Evolutionary conservation across 2,888 invertebrate species (phyloP).

Genomic region (Dryobota labecula): DNA sequence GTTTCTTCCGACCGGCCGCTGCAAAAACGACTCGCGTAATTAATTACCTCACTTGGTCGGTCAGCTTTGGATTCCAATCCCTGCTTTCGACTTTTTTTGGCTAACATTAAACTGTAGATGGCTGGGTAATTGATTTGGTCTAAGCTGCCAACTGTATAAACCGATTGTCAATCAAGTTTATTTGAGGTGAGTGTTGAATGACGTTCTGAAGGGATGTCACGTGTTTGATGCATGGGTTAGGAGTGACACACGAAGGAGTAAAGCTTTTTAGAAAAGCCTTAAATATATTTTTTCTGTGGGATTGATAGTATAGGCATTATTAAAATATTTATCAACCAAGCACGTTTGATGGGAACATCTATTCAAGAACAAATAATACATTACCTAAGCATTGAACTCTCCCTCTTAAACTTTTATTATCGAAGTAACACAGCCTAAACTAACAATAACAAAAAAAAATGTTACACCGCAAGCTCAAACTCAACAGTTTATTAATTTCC

Average conservation of each 20-base stretch:
- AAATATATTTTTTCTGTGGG: background rate
- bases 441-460: conserved; percentile 11
- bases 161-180: conserved; percentile 54
- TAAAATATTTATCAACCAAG: too few species aligned
- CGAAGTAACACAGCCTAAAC: background rate
- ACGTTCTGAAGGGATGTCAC: conserved; percentile 30
- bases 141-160: conserved; percentile 45
- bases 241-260: background rate
- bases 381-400: background rate
- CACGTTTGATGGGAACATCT: background rate
- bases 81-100: conserved; percentile 85
- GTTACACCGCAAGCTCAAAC: conserved; percentile 48
- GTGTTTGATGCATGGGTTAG: conserved; percentile 18
- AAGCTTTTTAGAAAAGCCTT: background rate
- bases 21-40: conserved; percentile 87
- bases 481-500: conserved; percentile 72
- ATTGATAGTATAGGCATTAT: background rate
- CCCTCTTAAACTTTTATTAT: background rate
- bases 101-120: conserved; percentile 77
- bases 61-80: conserved; percentile 85
- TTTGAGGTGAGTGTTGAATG: conserved; percentile 31
- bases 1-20: conserved; percentile 82
- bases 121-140: conserved; percentile 76
- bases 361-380: background rate
- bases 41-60: conserved; percentile 84